Evolutionary conservation across 2,888 invertebrate genomes (phyloP), one percentile per base, ranked within the genome.

Genomic region (Orthosia cruda): DNA sequence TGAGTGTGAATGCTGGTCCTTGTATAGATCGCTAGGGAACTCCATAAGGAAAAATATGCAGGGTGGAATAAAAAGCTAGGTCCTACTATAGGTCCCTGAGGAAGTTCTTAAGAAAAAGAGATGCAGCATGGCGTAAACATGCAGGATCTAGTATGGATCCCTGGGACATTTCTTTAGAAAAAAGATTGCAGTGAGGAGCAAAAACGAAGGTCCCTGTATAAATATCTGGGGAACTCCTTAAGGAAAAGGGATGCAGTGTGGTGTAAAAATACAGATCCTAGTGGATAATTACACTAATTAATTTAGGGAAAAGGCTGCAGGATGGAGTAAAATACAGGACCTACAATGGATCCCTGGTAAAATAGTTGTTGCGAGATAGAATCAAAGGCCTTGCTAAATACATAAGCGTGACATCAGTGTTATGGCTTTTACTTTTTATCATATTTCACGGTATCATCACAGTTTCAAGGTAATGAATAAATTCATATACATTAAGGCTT

Each of bases 391-490:
- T 71, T n/a, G 16, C 40, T 23, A 2, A n/a, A 52, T 23, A 16
- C 23, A 4, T 12, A 70, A 58, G 16, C 50, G 72, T 52, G 45
- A 45, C 45, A 72, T 26, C 16, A 45, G 23, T 13, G 40, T 26
- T 49, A 71, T 9, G 15, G 15, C 49, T 57, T 71, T 72, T 49
- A 49, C 40, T 72, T 73, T 57, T 58, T 50, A n/a, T 57, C 45
- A 45, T 54, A 50, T 59, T n/a, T 59, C 4, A 59, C 58, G 58
- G 45, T 74, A 18, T 52, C 50, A 59, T 20, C 72, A 45, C 45
- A 12, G 4, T 58, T 45, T 59, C 26, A 74, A 52, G 57, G 5
- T 59, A 16, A 40, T 57, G 50, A 50, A n/a, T n/a, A n/a, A n/a
- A n/a, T n/a, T n/a, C n/a, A n/a, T n/a, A n/a, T n/a, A n/a, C n/a